phyloP scores from a whole-genome alignment of 2,888 invertebrate genomes.

The Perithous albicinctus region DNA sequence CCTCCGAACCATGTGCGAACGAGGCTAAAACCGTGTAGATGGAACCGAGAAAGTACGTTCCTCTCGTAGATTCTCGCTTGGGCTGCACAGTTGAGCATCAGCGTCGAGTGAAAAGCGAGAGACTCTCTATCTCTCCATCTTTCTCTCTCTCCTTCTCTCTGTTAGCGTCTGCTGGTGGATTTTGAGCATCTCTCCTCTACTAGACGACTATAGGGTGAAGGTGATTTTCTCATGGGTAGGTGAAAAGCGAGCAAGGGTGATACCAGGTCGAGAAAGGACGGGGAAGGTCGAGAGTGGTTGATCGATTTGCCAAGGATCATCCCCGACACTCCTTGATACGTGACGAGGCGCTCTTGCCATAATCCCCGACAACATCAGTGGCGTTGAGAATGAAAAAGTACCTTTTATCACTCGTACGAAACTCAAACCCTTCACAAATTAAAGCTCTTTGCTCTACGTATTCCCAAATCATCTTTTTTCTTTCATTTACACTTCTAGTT shows the following conservation, averaged over 20 bases:
- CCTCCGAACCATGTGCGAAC: conserved; percentile 37
- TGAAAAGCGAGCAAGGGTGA: conserved; percentile 46
- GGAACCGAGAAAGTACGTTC: neutral
- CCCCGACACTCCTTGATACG: conserved; percentile 35
- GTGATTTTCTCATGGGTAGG: neutral
- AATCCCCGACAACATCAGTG: conserved; percentile 36
- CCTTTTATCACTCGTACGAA: neutral
- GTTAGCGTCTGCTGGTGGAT: too few relatives aligned
- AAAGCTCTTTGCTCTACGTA: neutral
- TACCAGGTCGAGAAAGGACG: conserved; percentile 56
- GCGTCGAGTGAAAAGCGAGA: conserved; percentile 38
- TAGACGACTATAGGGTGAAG: conserved; percentile 1
- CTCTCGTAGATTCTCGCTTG: conserved; percentile 17
- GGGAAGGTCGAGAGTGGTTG: conserved; percentile 59
- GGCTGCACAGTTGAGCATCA: conserved; percentile 1
- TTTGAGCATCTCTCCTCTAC: conserved; percentile 25
- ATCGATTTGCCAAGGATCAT: conserved; percentile 57
- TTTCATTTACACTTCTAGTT: too few relatives aligned
- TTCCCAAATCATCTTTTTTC: too few relatives aligned
- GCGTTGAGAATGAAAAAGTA: conserved; percentile 18
- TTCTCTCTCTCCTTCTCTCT: too few relatives aligned
- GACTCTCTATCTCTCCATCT: too few relatives aligned
- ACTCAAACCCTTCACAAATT: conserved; percentile 8
- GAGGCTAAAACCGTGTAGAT: conserved; percentile 4
- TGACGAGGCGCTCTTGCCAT: conserved; percentile 44